phyloP scores from a whole-genome alignment of 2,888 invertebrate species.

The Lapara coniferarum region DNA sequence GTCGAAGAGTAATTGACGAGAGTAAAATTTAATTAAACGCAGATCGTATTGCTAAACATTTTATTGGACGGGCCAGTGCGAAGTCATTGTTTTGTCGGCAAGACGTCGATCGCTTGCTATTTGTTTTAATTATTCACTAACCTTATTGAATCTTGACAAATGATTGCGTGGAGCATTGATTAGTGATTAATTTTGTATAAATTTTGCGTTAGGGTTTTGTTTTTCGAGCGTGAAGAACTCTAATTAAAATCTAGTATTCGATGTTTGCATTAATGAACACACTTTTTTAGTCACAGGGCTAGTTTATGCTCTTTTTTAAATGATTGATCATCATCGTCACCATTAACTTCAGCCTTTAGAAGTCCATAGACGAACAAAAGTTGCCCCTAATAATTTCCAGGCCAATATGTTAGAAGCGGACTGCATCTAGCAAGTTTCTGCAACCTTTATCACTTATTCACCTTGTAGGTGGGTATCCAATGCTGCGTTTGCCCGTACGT shows the following conservation, averaged over 20 bases:
- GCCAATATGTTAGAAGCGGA: no score
- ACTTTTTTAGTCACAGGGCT: no score
- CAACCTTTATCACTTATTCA: no score
- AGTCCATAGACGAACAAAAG: no score
- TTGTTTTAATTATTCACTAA: slow-evolving; percentile 59
- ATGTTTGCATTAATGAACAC: not conserved
- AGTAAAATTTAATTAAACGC: slow-evolving; percentile 64
- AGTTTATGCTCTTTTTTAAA: no score
- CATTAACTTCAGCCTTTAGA: no score
- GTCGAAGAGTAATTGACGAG: slow-evolving; percentile 32
- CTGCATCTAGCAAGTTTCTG: no score
- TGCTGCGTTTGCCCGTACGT: no score
- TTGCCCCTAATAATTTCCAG: no score
- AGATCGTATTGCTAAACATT: slow-evolving; percentile 44
- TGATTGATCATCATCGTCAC: no score
- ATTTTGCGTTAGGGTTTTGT: not conserved
- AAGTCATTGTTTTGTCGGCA: slow-evolving; percentile 40
- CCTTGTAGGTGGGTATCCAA: no score
- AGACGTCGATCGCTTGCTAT: slow-evolving; percentile 46
- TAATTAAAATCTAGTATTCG: not conserved
- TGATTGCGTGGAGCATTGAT: slow-evolving; percentile 29
- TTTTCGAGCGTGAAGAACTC: not conserved
- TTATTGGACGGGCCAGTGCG: slow-evolving; percentile 42
- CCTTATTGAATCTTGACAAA: slow-evolving; percentile 40
- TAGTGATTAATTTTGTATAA: not conserved